Percentiles rank a stretch among this genome's conserved stretches.
phyloP scores from a whole-genome alignment of 2,113 vertebrate species.

The Brienomyrus longianalis region DNA sequence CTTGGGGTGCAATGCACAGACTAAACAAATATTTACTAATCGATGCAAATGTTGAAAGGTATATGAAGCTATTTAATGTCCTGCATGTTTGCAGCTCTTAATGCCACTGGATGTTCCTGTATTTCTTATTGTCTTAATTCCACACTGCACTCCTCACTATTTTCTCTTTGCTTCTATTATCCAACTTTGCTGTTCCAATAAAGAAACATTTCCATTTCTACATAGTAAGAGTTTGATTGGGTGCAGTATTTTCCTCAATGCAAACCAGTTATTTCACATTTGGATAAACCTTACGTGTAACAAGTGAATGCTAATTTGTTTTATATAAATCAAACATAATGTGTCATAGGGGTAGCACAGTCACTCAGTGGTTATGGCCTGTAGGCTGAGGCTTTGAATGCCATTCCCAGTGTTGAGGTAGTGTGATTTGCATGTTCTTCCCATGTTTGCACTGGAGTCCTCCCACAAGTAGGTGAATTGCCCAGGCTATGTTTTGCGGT shows the following conservation, averaged over 20 bases:
- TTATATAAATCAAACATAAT: background rate
- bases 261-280: background rate
- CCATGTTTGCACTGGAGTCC: background rate
- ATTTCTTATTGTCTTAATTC: background rate
- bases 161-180: background rate
- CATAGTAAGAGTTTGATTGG: background rate
- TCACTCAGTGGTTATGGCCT: background rate
- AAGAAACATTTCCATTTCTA: background rate
- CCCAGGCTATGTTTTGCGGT: no score
- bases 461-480: no score
- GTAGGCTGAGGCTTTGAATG: background rate
- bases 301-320: background rate
- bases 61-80: slow-evolving; percentile 4
- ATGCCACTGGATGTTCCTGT: background rate
- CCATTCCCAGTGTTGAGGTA: background rate
- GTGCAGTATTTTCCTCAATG: background rate
- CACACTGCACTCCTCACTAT: background rate
- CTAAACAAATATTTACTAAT: slow-evolving; percentile 2
- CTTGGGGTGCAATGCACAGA: background rate
- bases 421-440: background rate
- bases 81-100: slow-evolving; percentile 12
- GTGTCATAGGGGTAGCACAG: background rate
- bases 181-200: background rate
- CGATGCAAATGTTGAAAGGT: background rate
- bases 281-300: background rate